phyloP scores from a whole-genome alignment of 2,888 invertebrate species.

The Watsonalla binaria region DNA sequence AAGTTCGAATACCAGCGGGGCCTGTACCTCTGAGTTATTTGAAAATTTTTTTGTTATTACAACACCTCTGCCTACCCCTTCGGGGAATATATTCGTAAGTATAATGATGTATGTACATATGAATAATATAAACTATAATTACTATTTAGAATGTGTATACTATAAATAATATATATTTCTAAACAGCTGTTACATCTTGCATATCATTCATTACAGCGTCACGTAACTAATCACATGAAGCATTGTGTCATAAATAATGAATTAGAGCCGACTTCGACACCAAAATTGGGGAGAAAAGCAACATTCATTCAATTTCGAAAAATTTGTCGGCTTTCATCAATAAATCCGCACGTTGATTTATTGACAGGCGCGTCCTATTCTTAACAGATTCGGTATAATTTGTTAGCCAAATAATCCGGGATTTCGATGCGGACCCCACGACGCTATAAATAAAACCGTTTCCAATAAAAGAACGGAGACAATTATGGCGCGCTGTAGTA shows the following conservation, averaged over 20 bases:
- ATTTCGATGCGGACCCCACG: conserved; percentile 56
- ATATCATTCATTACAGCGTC: background rate
- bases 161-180: background rate
- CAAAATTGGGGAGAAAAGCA: conserved; percentile 32
- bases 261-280: conserved; percentile 26
- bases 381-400: conserved; percentile 73
- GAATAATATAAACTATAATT: no score
- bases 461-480: conserved; percentile 65
- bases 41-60: no score
- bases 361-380: conserved; percentile 70
- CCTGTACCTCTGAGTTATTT: no score
- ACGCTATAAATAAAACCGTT: conserved; percentile 46
- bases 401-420: conserved; percentile 78
- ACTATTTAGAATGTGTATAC: no score
- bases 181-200: background rate
- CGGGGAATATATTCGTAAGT: no score
- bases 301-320: conserved; percentile 37
- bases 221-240: background rate
- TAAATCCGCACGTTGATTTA: conserved; percentile 71
- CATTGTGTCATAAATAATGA: conserved; percentile 10
- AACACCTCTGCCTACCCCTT: no score
- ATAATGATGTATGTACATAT: no score
- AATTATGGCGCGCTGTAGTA: conserved; percentile 63
- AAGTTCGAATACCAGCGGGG: no score
- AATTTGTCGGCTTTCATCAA: conserved; percentile 61